Base-by-base conservation (phyloP, 2,797 vertebrate species). In the Sebastes hubbsi region DNA sequence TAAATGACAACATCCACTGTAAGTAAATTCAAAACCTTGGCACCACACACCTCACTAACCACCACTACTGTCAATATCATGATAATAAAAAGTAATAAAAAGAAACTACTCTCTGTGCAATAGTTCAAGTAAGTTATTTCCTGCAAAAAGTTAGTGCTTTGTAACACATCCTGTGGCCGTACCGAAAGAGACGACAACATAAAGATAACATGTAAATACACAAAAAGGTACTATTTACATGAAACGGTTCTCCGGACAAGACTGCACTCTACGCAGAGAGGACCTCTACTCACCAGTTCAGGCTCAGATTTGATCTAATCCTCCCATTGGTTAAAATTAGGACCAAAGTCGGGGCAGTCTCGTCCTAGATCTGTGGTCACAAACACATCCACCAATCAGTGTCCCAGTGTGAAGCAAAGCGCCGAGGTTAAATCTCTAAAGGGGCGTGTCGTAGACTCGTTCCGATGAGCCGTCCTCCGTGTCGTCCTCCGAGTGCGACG, bases 381-480 rank as follows among this genome's bases (percentile, higher is more conserved):
- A 87, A 86, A 88, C 82, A 82, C 81, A 76, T 83, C 82, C 87
- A 78, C 77, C 87, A 83, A 77, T 89, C 67, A 88, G 81, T 86
- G 89, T 91, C 91, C 88, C 88, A 76, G 78, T 87, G 78, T 86
- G 84, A 84, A 77, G 63, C 80, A 73, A 79, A 82, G 72, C 16
- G 56, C 30, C 12, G 2, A 22, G 36, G 76, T 66, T 72, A 60
- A 67, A 68, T 14, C 78, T 71, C 95, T 97, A 99, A 88, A 99
- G 97, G 79, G 96, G 93, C 8, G 98, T 98, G 93, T 99, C 96
- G 78, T 97, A 98, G 34, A 96, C 96, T 72, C 95, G 97, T 65
- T 97, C 97, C 2, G 94, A 89, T 34, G 95, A 96, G 22, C 96
- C 96, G 49, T 96, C 97, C 85, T 97, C 97, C 20, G 80, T 85